phyloP scores from a whole-genome alignment of 1,140 invertebrate species.

The Euwallacea similis region DNA sequence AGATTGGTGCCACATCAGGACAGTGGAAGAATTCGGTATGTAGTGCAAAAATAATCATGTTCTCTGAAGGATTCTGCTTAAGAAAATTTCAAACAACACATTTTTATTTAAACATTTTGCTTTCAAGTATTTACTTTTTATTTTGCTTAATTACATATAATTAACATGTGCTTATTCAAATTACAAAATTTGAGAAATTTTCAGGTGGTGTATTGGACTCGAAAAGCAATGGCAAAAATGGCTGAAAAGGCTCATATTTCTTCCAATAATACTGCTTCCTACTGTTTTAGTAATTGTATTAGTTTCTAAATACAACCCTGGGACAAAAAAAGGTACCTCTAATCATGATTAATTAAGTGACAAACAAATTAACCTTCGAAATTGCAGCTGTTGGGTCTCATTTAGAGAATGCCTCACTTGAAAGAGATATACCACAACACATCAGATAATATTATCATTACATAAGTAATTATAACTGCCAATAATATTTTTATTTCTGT shows the following conservation, averaged over 20 bases:
- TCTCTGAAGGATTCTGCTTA: too few relatives aligned
- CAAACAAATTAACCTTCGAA: too few relatives aligned
- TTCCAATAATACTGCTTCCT: conserved; percentile 46
- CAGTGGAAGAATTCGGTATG: conserved; percentile 41
- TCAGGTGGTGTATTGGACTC: conserved; percentile 49
- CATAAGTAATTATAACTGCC: too few relatives aligned
- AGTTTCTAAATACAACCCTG: conserved; percentile 19
- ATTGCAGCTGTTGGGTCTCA: too few relatives aligned
- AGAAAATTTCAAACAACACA: too few relatives aligned
- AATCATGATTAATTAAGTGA: too few relatives aligned
- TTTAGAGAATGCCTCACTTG: too few relatives aligned
- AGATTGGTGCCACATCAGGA: conserved; percentile 36
- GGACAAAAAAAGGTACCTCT: too few relatives aligned
- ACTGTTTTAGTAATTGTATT: conserved; percentile 42
- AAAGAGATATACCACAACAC: too few relatives aligned
- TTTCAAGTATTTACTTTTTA: neutral
- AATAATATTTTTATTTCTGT: too few relatives aligned
- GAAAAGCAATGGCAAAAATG: conserved; percentile 46
- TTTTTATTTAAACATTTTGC: too few relatives aligned
- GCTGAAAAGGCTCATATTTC: conserved; percentile 45
- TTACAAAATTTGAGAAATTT: conserved; percentile 22
- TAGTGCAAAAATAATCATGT: neutral
- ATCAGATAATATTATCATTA: too few relatives aligned
- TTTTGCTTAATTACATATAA: neutral
- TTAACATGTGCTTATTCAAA: neutral